A percentile compares a stretch with the other conserved stretches of the same genome.
Conservation (phyloP, 2,888 invertebrate species). For the Lithophane socia region DNA sequence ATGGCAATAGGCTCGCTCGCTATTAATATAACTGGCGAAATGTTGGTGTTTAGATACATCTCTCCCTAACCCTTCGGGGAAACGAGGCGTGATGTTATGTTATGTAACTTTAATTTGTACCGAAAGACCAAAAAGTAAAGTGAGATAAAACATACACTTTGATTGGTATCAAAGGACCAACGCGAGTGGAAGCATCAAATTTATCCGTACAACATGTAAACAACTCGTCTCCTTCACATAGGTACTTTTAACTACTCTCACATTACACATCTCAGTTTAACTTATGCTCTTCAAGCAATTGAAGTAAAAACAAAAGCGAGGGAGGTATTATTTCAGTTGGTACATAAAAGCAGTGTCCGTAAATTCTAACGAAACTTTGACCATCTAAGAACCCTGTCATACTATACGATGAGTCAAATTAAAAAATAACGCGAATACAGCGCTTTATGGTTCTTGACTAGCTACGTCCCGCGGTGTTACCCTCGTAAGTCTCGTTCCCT, state of each 20-base stretch:
- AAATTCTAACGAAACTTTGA: not conserved
- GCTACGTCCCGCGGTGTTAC: no score
- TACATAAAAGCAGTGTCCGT: not conserved
- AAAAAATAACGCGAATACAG: not conserved
- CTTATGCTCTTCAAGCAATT: constrained; percentile 3
- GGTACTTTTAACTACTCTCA: not conserved
- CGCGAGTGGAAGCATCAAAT: no score
- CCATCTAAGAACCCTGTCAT: not conserved
- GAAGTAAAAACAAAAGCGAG: constrained; percentile 28
- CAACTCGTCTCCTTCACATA: not conserved
- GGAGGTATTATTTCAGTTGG: not conserved
- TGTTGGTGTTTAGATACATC: no score
- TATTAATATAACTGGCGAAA: no score
- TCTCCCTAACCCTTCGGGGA: no score
- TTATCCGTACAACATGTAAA: no score
- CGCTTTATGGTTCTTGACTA: not conserved
- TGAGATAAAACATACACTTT: not conserved
- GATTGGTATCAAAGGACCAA: not conserved
- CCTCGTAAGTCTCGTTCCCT: no score
- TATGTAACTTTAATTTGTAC: not conserved
- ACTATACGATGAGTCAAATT: not conserved
- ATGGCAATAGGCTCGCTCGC: no score
- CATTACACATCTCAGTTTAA: not conserved
- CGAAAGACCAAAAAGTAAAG: not conserved
- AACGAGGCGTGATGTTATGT: no score